phyloP scores from a whole-genome alignment of 2,113 vertebrate species.

The Hypomesus transpacificus region DNA sequence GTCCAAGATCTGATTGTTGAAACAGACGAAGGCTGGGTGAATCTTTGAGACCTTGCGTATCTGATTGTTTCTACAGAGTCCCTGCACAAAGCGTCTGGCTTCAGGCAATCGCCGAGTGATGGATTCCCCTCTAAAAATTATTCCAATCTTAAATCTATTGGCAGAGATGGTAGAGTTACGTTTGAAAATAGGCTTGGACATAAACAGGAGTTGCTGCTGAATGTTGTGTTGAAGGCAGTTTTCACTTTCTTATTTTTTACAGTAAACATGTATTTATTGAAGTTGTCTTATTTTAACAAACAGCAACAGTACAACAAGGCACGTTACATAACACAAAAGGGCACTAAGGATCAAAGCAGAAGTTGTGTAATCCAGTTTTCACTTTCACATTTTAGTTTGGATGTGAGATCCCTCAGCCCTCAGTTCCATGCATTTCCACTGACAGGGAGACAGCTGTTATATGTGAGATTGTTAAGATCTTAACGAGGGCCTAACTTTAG shows the following conservation, averaged over 20 bases:
- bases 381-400: no score
- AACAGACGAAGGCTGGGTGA: constrained; percentile 43
- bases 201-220: constrained; percentile 10
- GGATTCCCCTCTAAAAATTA: constrained; percentile 30
- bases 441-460: constrained; percentile 1
- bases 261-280: not conserved
- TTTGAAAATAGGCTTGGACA: constrained; percentile 20
- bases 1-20: constrained; percentile 53
- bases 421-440: not conserved
- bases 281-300: no score
- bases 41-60: constrained; percentile 28
- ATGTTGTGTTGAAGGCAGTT: constrained; percentile 5
- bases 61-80: constrained; percentile 52
- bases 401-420: no score
- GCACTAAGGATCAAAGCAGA: no score
- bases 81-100: constrained; percentile 9
- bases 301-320: no score
- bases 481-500: no score
- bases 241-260: not conserved
- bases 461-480: constrained; percentile 12
- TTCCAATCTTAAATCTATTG: constrained; percentile 27
- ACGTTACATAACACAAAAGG: no score
- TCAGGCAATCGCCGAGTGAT: not conserved
- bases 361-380: no score
- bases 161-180: constrained; percentile 20